Percentiles rank a stretch among this genome's conserved stretches.
Evolutionary conservation across 2,797 vertebrate species (phyloP).

Genomic region (Pitangus sulphuratus): DNA sequence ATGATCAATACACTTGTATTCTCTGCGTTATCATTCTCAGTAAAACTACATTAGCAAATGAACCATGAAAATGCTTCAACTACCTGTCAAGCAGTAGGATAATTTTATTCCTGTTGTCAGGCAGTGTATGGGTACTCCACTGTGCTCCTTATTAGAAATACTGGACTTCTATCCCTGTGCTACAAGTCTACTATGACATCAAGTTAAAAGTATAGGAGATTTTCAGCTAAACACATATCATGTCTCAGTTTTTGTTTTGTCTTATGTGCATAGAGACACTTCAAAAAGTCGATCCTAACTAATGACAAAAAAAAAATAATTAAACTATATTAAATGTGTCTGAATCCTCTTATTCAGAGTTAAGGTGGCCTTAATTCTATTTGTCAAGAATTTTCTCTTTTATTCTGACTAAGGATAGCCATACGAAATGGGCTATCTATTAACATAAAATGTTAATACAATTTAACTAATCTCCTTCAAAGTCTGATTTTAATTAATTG

Average conservation of each 20-base stretch:
- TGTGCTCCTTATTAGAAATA: background rate
- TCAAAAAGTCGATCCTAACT: background rate
- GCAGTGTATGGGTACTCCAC: background rate
- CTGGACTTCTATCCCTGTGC: background rate
- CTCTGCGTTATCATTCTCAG: conserved; percentile 65
- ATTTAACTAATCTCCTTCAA: conserved; percentile 11
- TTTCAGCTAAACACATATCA: background rate
- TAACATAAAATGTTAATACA: background rate
- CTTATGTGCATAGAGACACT: background rate
- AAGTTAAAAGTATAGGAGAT: background rate
- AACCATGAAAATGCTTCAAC: conserved; percentile 48
- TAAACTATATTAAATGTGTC: background rate
- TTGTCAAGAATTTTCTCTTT: conserved; percentile 15
- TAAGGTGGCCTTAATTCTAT: background rate
- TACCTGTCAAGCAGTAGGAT: conserved; percentile 17
- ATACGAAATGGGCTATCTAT: background rate
- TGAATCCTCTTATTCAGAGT: background rate
- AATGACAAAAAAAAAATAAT: background rate
- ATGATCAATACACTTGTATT: conserved; percentile 83
- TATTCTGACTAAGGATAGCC: background rate
- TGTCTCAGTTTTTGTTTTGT: background rate
- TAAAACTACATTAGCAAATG: conserved; percentile 48
- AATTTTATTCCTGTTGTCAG: conserved; percentile 6
- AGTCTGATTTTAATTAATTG: conserved; percentile 4
- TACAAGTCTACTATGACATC: background rate